Conservation (phyloP, 2,113 vertebrate genomes). For the Motacilla alba region DNA sequence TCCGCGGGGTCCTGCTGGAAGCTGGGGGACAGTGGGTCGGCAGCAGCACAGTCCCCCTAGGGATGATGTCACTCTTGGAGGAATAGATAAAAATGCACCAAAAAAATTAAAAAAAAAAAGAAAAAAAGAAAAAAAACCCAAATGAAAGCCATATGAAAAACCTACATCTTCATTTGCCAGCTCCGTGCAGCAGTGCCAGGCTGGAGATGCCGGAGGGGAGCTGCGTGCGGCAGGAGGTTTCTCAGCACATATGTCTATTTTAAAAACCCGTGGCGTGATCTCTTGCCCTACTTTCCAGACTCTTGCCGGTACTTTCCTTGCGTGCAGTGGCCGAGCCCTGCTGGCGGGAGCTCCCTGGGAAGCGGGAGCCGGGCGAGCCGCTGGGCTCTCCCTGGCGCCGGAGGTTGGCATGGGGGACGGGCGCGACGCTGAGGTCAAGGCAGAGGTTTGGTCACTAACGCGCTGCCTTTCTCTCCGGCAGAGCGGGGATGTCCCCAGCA, state of each 20-base stretch:
- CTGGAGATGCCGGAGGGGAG: conserved; percentile 20
- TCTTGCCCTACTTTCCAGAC: conserved; percentile 58
- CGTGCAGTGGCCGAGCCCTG: not conserved
- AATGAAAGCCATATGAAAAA: not conserved
- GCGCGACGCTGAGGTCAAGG: not conserved
- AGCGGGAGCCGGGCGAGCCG: rapidly evolving
- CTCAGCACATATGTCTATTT: conserved; percentile 34
- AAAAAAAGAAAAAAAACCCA: rapidly evolving
- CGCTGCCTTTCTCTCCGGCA: not conserved
- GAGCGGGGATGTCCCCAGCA: not conserved
- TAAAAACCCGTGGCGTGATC: conserved; percentile 36
- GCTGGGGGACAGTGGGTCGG: not conserved
- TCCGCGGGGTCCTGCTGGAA: not conserved
- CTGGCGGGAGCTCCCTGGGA: not conserved
- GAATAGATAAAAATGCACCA: not conserved
- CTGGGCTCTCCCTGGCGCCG: not conserved
- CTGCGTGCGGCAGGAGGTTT: conserved; percentile 15
- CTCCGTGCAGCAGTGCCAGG: not conserved
- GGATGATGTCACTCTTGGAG: not conserved
- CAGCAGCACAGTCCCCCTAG: not conserved
- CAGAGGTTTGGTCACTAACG: not conserved
- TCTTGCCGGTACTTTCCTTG: conserved; percentile 35
- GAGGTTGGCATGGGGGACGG: not conserved
- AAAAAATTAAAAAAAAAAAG: not conserved
- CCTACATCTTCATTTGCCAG: not conserved